Percentiles rank a stretch among this genome's conserved stretches.
These are phyloP conservation scores for Paramormyrops kingsleyae DNA, from an alignment of 2,113 vertebrate species.

Conservation along the genomic window DNA sequence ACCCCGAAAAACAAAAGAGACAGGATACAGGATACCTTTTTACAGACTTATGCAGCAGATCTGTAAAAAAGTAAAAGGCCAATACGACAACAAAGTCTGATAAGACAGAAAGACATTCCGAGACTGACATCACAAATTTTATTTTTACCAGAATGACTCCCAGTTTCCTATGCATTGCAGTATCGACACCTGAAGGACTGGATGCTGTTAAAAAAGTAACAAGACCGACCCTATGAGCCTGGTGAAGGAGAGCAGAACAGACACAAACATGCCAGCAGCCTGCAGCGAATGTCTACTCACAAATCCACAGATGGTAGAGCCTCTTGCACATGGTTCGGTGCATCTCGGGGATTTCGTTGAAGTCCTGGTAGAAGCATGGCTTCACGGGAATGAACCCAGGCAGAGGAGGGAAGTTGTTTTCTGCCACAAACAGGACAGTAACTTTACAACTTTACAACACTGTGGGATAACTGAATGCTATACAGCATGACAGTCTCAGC, in stretches of 20 bases:
- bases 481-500: not conserved
- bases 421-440: constrained; percentile 47
- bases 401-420: constrained; percentile 92
- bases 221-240: not conserved
- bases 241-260: not conserved
- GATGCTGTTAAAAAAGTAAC: constrained; percentile 8
- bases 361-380: constrained; percentile 98
- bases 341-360: constrained; percentile 89
- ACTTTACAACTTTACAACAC: not conserved
- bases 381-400: constrained; percentile 89
- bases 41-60: constrained; percentile 22
- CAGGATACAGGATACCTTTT: constrained; percentile 36
- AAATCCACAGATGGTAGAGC: constrained; percentile 95
- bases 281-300: constrained; percentile 63
- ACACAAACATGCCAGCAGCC: not conserved
- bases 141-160: not conserved
- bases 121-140: not conserved
- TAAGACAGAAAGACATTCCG: not conserved
- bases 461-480: not conserved
- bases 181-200: not conserved
- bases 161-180: not conserved
- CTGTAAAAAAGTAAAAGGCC: constrained; percentile 22
- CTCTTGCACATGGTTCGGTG: constrained; percentile 88
- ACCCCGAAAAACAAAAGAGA: constrained; percentile 3
- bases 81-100: not conserved